Evolutionary conservation across 2,888 invertebrate genomes (phyloP).

Genomic region (Orchesella flavescens): DNA sequence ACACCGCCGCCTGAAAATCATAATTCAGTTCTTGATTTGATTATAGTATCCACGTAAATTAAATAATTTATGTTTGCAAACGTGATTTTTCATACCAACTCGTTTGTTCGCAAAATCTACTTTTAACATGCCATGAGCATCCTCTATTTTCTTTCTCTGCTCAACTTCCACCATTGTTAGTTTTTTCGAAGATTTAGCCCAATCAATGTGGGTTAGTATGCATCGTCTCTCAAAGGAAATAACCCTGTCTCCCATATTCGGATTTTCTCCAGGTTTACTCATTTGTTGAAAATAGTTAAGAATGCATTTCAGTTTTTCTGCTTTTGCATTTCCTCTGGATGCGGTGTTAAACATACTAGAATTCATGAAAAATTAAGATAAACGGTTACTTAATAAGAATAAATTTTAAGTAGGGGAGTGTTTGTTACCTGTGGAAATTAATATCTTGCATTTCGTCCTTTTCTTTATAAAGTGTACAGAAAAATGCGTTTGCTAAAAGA

Average conservation of each 20-base stretch:
- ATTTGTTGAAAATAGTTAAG: conserved; percentile 74
- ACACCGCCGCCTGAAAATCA: conserved; percentile 84
- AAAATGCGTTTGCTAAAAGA: conserved; percentile 45
- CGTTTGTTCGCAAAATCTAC: conserved; percentile 93
- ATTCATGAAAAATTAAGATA: neutral
- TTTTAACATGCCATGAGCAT: conserved; percentile 88
- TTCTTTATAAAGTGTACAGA: conserved; percentile 38
- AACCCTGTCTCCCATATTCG: neutral
- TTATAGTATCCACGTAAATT: no score
- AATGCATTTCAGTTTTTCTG: conserved; percentile 23
- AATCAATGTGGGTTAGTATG: conserved; percentile 74
- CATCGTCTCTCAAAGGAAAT: conserved; percentile 31
- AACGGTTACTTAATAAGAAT: neutral
- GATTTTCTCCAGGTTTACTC: conserved; percentile 78
- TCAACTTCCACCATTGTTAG: conserved; percentile 83
- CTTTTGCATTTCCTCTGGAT: neutral
- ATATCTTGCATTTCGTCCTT: conserved; percentile 66
- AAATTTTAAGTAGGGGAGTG: neutral
- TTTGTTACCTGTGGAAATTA: conserved; percentile 23
- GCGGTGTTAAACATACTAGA: no score
- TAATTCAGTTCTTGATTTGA: no score
- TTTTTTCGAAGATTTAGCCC: conserved; percentile 78
- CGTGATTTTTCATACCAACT: neutral
- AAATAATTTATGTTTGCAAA: no score
- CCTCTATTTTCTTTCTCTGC: conserved; percentile 87